Conservation (phyloP, 35 echinoderm and acorn worm species). For the Ophioderma brevispina region DNA sequence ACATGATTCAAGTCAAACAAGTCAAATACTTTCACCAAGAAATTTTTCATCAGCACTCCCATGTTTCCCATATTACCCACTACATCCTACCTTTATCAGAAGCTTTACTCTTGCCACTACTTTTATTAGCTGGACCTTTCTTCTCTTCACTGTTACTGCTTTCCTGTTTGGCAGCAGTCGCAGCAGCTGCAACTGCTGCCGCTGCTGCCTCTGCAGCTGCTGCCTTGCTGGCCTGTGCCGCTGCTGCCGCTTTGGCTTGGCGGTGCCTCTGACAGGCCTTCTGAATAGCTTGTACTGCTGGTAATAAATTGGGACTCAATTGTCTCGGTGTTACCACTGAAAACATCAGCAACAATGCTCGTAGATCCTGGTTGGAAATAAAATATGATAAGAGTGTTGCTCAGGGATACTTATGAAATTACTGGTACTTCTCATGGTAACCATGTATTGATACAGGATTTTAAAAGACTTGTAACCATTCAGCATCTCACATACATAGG, state of each 20-base stretch:
- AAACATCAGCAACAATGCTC: conserved; percentile 79
- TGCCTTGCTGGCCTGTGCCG: background rate
- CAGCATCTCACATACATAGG: too few relatives aligned
- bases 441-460: too few relatives aligned
- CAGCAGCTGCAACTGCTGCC: background rate
- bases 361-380: conserved; percentile 47
- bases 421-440: too few relatives aligned
- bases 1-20: too few relatives aligned
- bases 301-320: conserved; percentile 33
- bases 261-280: conserved; percentile 43
- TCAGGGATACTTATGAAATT: too few relatives aligned
- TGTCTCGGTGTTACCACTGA: conserved; percentile 58
- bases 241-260: conserved; percentile 10
- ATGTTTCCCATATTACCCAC: too few relatives aligned
- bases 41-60: too few relatives aligned
- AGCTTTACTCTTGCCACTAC: background rate
- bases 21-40: too few relatives aligned
- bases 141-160: background rate
- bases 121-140: background rate
- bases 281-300: conserved; percentile 60
- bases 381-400: too few relatives aligned
- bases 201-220: background rate
- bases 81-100: background rate
- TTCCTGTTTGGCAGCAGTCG: background rate
- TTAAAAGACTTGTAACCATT: too few relatives aligned